Percentiles rank a stretch among this genome's conserved stretches.
These are phyloP conservation scores for Cyclina sinensis DNA, from an alignment of 1,140 invertebrate genomes.

Conservation along the genomic window DNA sequence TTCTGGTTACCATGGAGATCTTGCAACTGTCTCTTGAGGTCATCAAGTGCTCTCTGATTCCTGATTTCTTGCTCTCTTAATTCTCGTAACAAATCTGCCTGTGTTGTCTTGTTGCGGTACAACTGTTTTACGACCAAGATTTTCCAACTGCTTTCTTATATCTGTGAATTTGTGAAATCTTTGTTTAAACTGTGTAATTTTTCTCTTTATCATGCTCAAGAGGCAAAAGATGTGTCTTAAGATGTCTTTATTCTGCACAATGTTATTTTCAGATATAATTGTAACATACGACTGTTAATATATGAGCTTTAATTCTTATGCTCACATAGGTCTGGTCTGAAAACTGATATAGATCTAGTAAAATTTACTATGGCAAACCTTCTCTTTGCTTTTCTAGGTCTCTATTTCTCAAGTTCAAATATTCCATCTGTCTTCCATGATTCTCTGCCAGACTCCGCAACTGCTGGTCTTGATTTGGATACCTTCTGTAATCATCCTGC, in stretches of 20 bases:
- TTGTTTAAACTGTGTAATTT: too few relatives aligned
- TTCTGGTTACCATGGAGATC: slow-evolving; percentile 39
- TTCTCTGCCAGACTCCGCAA: slow-evolving; percentile 80
- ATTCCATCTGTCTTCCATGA: slow-evolving; percentile 83
- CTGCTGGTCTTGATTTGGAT: slow-evolving; percentile 80
- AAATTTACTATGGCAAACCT: slow-evolving; percentile 66
- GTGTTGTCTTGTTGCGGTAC: slow-evolving; percentile 49
- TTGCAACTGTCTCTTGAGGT: slow-evolving; percentile 46
- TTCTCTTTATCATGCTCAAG: too few relatives aligned
- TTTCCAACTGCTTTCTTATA: slow-evolving; percentile 52
- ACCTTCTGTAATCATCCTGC: slow-evolving; percentile 67
- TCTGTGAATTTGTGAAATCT: too few relatives aligned
- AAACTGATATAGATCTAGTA: too few relatives aligned
- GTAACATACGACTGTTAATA: too few relatives aligned
- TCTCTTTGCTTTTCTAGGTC: slow-evolving; percentile 85
- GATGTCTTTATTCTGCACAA: too few relatives aligned
- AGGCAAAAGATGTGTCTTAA: too few relatives aligned
- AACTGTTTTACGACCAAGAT: slow-evolving; percentile 49
- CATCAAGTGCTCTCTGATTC: slow-evolving; percentile 64
- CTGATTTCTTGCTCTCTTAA: slow-evolving; percentile 50
- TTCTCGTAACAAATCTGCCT: slow-evolving; percentile 52
- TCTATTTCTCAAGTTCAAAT: slow-evolving; percentile 77
- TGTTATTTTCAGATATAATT: too few relatives aligned
- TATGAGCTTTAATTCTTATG: too few relatives aligned
- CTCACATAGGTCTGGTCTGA: too few relatives aligned